Percentiles rank a stretch among this genome's conserved stretches.
phyloP scores from a whole-genome alignment of 2,797 vertebrate species.

The Phalanger gymnotis region DNA sequence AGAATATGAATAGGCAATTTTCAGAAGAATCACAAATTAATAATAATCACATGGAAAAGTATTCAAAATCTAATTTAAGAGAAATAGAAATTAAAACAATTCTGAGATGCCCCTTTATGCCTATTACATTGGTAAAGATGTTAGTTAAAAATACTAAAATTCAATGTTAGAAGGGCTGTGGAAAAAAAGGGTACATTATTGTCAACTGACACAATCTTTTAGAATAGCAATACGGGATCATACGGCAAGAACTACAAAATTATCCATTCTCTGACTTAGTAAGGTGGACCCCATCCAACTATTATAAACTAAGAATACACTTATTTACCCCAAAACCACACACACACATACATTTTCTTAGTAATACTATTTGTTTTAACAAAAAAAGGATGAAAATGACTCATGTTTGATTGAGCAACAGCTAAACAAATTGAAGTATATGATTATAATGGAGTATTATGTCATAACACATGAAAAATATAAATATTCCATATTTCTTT shows the following conservation, averaged over 20 bases:
- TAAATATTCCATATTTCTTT: constrained; percentile 26
- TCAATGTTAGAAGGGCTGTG: not conserved
- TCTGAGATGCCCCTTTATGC: not conserved
- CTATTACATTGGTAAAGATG: not conserved
- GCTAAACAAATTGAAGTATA: not conserved
- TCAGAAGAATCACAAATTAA: not conserved
- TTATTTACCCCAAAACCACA: not conserved
- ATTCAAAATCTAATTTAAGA: not conserved
- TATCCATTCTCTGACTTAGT: not conserved
- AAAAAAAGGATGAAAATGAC: constrained; percentile 39
- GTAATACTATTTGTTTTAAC: not conserved
- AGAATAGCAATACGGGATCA: not conserved
- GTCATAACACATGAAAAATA: not conserved
- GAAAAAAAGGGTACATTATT: not conserved
- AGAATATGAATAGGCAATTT: not conserved
- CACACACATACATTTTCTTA: not conserved
- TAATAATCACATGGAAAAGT: not conserved
- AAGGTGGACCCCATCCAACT: not conserved
- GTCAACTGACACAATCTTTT: not conserved
- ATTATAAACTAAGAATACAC: not conserved
- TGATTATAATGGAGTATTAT: not conserved
- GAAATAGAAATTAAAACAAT: not conserved
- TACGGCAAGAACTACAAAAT: not conserved
- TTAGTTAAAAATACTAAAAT: not conserved
- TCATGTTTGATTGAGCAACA: constrained; percentile 16